Conservation (phyloP, 2,888 invertebrate genomes). For the Mythimna albipuncta region DNA sequence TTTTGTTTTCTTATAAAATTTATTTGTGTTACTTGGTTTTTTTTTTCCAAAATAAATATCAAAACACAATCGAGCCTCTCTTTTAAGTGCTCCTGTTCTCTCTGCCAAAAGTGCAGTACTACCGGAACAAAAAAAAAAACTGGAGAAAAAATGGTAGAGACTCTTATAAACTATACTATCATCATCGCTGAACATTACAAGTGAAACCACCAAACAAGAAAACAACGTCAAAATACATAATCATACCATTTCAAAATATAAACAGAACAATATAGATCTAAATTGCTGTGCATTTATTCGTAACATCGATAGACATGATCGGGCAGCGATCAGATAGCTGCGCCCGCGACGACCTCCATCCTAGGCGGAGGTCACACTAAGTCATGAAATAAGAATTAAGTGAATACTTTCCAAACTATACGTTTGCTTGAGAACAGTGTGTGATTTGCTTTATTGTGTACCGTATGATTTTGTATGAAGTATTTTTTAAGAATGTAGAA, state of each 20-base stretch:
- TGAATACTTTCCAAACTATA: slow-evolving; percentile 79
- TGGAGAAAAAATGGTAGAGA: neutral
- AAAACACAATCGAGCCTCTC: neutral
- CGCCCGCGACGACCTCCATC: slow-evolving; percentile 74
- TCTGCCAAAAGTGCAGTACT: neutral
- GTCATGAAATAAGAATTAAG: slow-evolving; percentile 84
- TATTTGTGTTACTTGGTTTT: too few relatives aligned
- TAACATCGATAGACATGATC: slow-evolving; percentile 79
- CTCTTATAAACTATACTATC: neutral
- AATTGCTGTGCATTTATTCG: slow-evolving; percentile 68
- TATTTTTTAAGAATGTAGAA: neutral
- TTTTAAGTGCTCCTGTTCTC: neutral
- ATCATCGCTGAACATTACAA: neutral
- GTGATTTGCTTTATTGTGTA: slow-evolving; percentile 41
- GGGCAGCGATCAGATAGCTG: slow-evolving; percentile 78
- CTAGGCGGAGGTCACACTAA: slow-evolving; percentile 79
- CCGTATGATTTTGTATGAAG: neutral
- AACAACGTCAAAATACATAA: slow-evolving; percentile 39
- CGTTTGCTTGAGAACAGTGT: slow-evolving; percentile 63
- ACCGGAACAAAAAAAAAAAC: neutral
- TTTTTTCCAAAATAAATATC: too few relatives aligned
- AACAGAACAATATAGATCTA: slow-evolving; percentile 61
- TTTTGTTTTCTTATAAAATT: too few relatives aligned
- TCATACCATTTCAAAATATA: slow-evolving; percentile 54
- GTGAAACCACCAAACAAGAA: slow-evolving; percentile 29